These are phyloP conservation scores for Dysdera silvatica DNA, from an alignment of 1,140 invertebrate genomes.

Conservation along the genomic window DNA sequence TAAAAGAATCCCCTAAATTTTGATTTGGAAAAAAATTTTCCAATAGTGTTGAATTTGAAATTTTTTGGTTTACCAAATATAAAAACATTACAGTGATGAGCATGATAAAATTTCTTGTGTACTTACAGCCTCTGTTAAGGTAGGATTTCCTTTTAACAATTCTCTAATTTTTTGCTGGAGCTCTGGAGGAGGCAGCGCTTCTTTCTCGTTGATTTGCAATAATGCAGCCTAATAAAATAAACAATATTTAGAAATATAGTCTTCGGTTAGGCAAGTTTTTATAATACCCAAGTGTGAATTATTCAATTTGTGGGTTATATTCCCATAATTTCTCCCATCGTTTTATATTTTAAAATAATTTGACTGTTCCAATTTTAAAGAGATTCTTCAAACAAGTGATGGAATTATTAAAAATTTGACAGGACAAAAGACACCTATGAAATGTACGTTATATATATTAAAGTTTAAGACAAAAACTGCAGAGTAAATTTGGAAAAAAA, in stretches of 20 bases:
- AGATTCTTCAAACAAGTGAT: no score
- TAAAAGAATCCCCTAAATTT: no score
- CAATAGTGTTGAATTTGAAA: no score
- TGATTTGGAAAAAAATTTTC: no score
- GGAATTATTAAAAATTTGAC: no score
- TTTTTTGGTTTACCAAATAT: no score
- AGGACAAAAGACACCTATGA: no score
- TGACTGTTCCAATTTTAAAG: no score
- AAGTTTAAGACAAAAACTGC: no score
- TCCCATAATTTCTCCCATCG: neutral
- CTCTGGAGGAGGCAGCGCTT: conserved; percentile 63
- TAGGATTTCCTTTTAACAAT: conserved; percentile 68
- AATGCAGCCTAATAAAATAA: conserved; percentile 57
- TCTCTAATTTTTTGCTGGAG: conserved; percentile 66
- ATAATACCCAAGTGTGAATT: neutral
- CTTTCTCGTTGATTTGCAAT: conserved; percentile 67
- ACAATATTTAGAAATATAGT: neutral
- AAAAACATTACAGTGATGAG: no score
- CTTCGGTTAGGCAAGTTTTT: neutral
- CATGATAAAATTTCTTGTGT: neutral
- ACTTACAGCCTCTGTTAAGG: conserved; percentile 63
- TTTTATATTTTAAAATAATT: no score
- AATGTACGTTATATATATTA: no score
- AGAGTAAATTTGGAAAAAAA: neutral
- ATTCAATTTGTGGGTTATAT: neutral